These are phyloP conservation scores for Punctoribates punctum DNA, from an alignment of 2,888 invertebrate genomes.

Conservation along the genomic window DNA sequence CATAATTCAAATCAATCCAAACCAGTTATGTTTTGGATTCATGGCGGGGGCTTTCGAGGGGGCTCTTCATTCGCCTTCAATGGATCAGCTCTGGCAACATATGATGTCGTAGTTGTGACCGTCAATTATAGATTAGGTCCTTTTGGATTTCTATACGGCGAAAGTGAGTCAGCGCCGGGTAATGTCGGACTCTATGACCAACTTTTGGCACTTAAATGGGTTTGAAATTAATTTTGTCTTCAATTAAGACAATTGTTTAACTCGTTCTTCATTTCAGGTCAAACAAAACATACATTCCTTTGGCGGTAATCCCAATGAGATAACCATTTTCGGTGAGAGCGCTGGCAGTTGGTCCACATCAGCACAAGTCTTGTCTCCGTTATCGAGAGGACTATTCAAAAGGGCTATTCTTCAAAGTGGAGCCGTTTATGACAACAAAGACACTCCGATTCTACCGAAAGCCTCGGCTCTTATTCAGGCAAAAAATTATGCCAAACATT, in stretches of 20 bases:
- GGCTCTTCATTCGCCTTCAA: conserved; percentile 49
- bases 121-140: conserved; percentile 58
- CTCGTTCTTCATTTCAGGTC: not conserved
- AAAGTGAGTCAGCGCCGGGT: conserved; percentile 52
- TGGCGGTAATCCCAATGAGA: conserved; percentile 52
- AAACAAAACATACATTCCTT: conserved; percentile 51
- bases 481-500: not conserved
- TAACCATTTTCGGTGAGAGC: conserved; percentile 57
- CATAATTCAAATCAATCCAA: not conserved
- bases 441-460: not conserved
- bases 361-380: conserved; percentile 14
- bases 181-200: conserved; percentile 58
- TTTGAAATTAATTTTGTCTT: not conserved
- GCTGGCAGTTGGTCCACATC: conserved; percentile 50
- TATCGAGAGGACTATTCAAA: conserved; percentile 25
- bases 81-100: conserved; percentile 44
- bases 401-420: conserved; percentile 38
- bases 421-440: not conserved
- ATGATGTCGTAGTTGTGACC: conserved; percentile 57
- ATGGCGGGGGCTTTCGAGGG: conserved; percentile 51
- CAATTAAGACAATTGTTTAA: not conserved
- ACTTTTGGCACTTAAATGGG: conserved; percentile 52
- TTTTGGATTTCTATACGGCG: conserved; percentile 49
- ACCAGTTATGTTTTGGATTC: conserved; percentile 53
- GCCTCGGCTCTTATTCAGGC: not conserved